Base-by-base conservation (phyloP, 1,140 invertebrate species). In the Lordiphosa collinella region DNA sequence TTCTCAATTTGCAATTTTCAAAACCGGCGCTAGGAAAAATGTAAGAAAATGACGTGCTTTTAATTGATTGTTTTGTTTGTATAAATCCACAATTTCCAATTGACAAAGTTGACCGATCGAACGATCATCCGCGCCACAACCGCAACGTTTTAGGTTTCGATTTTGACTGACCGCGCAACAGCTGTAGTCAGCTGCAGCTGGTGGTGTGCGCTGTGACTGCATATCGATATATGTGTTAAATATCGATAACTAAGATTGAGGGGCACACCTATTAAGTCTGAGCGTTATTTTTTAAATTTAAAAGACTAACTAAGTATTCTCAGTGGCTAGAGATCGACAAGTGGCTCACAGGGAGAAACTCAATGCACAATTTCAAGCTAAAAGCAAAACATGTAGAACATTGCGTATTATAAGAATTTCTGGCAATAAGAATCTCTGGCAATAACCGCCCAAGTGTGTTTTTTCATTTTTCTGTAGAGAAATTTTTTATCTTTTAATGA, bases 11-110 rank as follows among this genome's bases (percentile, higher is more conserved):
- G 16, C 29, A 48, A 61, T 55, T 41, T 47, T 37, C 1, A 16
- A 44, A 37, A 8, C 18, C 46, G 22, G 25, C 61, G 53, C 29
- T 16, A 38, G 29, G 37, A 46, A 65, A 44, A 46, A 13, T 38
- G 10, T 13, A 29, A 60, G n/a, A 25, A 40, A 31, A 59, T 79
- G 74, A 80, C 69, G 69, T 73, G 56, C 10, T 74, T 80, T 64
- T 32, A 58, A 54, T 40, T 47, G 64, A 40, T 14, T 65, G 53
- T 73, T 57, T 63, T 56, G 44, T 57, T 48, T 7, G 35, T 13
- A n/a, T 18, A 22, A 56, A 54, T 8, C 1, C 10, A 10, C 11
- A 41, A 8, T 35, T 44, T 43, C 7, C 4, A 5, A 9, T 37
- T 41, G 13, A 12, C 16, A 37, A 11, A 64, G 29, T 2, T 18